phyloP scores from a whole-genome alignment of 2,888 invertebrate genomes.

The Meiosimyza platycephala region DNA sequence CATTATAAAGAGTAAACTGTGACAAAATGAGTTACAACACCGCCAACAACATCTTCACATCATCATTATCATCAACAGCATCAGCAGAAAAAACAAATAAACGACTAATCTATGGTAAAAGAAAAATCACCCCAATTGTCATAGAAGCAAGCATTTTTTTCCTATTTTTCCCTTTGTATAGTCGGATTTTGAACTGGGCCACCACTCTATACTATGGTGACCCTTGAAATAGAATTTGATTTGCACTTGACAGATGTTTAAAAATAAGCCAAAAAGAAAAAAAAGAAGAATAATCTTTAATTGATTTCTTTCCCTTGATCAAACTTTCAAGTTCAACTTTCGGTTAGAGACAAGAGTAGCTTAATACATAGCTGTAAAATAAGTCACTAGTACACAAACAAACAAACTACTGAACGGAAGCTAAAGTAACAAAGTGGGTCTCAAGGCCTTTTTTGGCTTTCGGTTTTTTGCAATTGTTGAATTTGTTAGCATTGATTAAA shows the following conservation, averaged over 20 bases:
- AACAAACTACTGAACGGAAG: neutral
- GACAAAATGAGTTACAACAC: neutral
- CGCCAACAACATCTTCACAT: too few relatives aligned
- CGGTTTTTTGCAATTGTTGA: neutral
- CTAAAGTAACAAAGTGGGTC: constrained; percentile 12
- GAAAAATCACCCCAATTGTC: neutral
- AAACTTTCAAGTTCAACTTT: constrained; percentile 28
- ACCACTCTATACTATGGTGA: constrained; percentile 4
- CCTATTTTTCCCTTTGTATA: neutral
- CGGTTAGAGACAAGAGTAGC: too few relatives aligned
- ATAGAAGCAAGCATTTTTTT: neutral
- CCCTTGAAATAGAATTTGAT: constrained; percentile 33
- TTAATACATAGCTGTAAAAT: constrained; percentile 28
- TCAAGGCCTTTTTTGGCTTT: neutral
- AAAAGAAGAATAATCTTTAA: constrained; percentile 22
- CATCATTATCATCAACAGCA: too few relatives aligned
- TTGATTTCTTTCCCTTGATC: constrained; percentile 34
- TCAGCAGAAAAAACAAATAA: too few relatives aligned
- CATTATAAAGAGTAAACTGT: neutral
- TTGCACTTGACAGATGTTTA: constrained; percentile 38
- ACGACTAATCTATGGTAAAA: too few relatives aligned
- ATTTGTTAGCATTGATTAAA: constrained; percentile 17
- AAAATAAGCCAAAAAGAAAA: constrained; percentile 3
- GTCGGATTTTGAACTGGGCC: too few relatives aligned
- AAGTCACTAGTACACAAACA: neutral